These are phyloP conservation scores for Metopolophium dirhodum DNA, from an alignment of 1,140 invertebrate species.

Conservation along the genomic window DNA sequence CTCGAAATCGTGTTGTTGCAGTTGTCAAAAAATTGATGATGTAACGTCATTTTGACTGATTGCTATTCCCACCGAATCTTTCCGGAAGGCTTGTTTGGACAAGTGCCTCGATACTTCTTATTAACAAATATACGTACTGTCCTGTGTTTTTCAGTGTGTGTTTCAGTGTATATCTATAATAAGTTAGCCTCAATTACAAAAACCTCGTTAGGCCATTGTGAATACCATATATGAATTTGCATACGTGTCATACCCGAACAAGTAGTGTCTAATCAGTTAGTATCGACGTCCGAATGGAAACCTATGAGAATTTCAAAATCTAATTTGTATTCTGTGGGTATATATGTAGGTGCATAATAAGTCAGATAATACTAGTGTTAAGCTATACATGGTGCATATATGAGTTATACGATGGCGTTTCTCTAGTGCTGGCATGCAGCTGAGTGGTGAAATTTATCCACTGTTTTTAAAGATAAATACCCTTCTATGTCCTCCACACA, in stretches of 20 bases:
- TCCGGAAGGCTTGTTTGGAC: conserved; percentile 53
- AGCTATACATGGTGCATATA: neutral
- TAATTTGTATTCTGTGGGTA: conserved; percentile 23
- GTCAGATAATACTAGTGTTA: neutral
- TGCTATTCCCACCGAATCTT: conserved; percentile 46
- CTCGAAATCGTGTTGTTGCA: neutral
- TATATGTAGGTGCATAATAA: neutral
- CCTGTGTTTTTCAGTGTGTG: neutral
- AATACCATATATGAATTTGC: conserved; percentile 36
- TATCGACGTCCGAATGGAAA: conserved; percentile 1
- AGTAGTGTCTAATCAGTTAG: conserved; percentile 39
- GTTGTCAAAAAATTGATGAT: conserved; percentile 42
- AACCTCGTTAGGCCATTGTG: conserved; percentile 43
- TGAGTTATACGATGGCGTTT: neutral
- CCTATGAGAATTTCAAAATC: neutral
- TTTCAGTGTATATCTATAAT: conserved; percentile 15
- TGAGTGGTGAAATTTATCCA: neutral
- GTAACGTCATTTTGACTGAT: conserved; percentile 34
- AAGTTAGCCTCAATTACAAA: conserved; percentile 13
- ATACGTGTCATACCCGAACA: conserved; percentile 19
- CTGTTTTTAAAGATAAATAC: conserved; percentile 19
- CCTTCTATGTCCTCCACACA: neutral
- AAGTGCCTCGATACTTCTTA: conserved; percentile 44
- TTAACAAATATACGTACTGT: conserved; percentile 25
- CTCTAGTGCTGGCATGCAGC: neutral